Conservation (phyloP, 35 echinoderm and acorn worm genomes). For the Heliocidaris tuberculata region DNA sequence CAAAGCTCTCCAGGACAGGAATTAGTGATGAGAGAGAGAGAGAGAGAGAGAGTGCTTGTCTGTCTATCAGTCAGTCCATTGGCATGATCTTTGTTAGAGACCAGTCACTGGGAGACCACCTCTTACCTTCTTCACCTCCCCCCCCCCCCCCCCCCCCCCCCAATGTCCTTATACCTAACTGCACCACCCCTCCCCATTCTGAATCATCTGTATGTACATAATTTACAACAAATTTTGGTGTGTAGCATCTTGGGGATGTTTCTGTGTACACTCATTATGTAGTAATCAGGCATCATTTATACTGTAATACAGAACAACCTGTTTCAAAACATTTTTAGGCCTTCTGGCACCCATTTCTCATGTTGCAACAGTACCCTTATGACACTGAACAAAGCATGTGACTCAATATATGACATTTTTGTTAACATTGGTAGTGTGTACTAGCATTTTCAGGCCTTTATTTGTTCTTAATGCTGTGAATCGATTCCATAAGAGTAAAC, state of each 20-base stretch:
- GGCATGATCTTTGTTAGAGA: not conserved
- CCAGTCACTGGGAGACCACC: not conserved
- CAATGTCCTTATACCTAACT: not conserved
- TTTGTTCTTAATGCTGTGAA: too few relatives aligned
- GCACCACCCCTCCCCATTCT: not conserved
- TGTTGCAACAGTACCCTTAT: not conserved
- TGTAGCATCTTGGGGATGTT: not conserved
- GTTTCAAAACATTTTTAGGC: too few relatives aligned
- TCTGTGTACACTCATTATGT: not conserved
- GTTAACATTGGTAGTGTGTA: not conserved
- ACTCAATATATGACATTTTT: not conserved
- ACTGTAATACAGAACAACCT: not conserved
- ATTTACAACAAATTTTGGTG: not conserved
- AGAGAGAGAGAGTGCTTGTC: not conserved
- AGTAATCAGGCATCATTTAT: not conserved
- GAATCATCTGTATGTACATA: not conserved
- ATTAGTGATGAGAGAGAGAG: not conserved
- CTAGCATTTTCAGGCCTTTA: not conserved
- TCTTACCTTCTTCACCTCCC: not conserved
- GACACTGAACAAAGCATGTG: not conserved
- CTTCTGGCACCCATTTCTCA: not conserved
- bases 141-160: not conserved
- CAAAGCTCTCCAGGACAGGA: conserved; percentile 22
- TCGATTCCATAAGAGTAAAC: too few relatives aligned
- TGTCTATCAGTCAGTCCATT: conserved; percentile 8